A percentile compares a stretch with the other conserved stretches of the same genome.
phyloP scores from a whole-genome alignment of 2,888 invertebrate species.

The Neoascia interrupta region DNA sequence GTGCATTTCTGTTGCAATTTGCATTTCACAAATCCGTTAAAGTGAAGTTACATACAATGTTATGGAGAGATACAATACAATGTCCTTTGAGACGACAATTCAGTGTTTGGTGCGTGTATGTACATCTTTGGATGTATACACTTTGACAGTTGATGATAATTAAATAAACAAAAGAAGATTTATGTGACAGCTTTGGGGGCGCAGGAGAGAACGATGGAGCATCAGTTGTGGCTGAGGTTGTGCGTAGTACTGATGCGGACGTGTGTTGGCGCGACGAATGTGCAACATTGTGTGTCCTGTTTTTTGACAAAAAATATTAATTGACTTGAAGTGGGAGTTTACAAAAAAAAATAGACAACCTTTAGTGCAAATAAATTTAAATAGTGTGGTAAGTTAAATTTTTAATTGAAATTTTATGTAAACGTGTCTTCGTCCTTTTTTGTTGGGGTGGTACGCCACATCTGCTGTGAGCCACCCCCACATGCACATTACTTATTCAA shows the following conservation, averaged over 20 bases:
- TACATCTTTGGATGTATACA: too few relatives aligned
- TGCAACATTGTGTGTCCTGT: constrained; percentile 52
- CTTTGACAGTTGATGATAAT: constrained; percentile 62
- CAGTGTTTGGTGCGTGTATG: constrained; percentile 38
- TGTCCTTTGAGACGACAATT: constrained; percentile 6
- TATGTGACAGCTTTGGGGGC: constrained; percentile 46
- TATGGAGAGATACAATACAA: constrained; percentile 2
- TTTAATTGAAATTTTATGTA: background rate
- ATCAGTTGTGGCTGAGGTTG: constrained; percentile 1
- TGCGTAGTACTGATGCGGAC: constrained; percentile 11
- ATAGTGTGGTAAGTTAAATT: constrained; percentile 52
- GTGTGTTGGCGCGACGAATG: constrained; percentile 50
- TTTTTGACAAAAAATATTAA: background rate
- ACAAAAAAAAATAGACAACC: too few relatives aligned
- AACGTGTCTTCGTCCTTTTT: background rate
- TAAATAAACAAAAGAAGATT: constrained; percentile 66
- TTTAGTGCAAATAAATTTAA: too few relatives aligned
- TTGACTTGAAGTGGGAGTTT: constrained; percentile 12
- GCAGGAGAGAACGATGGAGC: background rate
- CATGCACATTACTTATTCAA: constrained; percentile 53
- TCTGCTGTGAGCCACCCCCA: background rate
- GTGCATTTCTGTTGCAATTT: too few relatives aligned
- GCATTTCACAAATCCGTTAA: too few relatives aligned
- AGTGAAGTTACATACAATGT: too few relatives aligned
- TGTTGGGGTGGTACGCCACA: background rate